Evolutionary conservation across 1,140 invertebrate genomes (phyloP).

Genomic region (Zaprionus camerounensis): DNA sequence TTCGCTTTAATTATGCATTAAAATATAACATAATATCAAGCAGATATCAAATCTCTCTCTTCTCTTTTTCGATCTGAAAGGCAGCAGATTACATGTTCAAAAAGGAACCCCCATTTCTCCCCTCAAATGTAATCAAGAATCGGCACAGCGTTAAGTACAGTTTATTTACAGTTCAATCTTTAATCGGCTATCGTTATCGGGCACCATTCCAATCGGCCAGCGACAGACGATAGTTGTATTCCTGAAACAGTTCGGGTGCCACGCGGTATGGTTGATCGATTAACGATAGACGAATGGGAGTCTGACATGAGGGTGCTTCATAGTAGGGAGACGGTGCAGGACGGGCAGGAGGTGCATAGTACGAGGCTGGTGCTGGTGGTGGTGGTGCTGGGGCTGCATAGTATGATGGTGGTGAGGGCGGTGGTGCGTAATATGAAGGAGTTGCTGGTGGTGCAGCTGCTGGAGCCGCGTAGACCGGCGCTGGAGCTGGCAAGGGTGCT

Average conservation of each 20-base stretch:
- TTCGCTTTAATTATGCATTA: too few relatives aligned
- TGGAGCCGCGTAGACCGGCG: conserved; percentile 2
- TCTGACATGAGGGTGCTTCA: conserved; percentile 44
- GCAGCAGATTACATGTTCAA: too few relatives aligned
- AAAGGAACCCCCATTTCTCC: background rate
- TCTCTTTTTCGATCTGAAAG: too few relatives aligned
- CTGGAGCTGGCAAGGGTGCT: background rate
- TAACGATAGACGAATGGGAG: conserved; percentile 60
- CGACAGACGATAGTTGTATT: conserved; percentile 66
- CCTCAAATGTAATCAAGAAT: background rate
- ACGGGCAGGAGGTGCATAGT: conserved; percentile 12
- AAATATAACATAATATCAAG: too few relatives aligned
- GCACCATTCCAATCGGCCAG: conserved; percentile 40
- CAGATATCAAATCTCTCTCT: too few relatives aligned
- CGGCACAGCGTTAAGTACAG: conserved; percentile 42
- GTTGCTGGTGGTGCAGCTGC: conserved; percentile 5
- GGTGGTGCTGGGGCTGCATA: conserved; percentile 7
- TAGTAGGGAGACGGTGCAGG: conserved; percentile 28
- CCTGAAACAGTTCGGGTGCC: conserved; percentile 71
- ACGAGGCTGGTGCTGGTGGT: background rate
- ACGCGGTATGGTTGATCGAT: conserved; percentile 71
- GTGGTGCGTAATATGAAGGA: conserved; percentile 13
- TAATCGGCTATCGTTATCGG: conserved; percentile 36
- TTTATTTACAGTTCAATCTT: conserved; percentile 66
- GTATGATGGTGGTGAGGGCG: background rate